phyloP scores from a whole-genome alignment of 2,888 invertebrate genomes.

The Agapostemon virescens region DNA sequence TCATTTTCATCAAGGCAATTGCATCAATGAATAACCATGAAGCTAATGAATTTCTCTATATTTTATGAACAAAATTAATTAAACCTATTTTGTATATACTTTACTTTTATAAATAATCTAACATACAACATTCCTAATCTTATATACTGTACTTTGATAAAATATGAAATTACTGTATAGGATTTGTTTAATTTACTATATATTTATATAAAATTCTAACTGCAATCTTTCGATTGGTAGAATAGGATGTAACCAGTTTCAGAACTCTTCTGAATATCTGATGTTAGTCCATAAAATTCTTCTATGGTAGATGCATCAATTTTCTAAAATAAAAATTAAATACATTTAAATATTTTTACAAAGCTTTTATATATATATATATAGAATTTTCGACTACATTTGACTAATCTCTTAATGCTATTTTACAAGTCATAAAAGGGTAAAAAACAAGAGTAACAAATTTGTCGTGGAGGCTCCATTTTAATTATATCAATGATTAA shows the following conservation, averaged over 20 bases:
- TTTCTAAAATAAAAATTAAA: constrained; percentile 86
- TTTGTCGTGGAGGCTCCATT: not conserved
- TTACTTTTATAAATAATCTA: constrained; percentile 58
- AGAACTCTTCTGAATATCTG: constrained; percentile 99
- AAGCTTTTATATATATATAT: constrained; percentile 69
- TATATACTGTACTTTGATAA: constrained; percentile 61
- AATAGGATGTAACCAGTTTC: constrained; percentile 99
- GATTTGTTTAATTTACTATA: constrained; percentile 59
- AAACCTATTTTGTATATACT: constrained; percentile 44
- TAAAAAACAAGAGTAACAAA: not conserved
- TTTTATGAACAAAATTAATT: constrained; percentile 44
- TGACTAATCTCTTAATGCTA: not conserved
- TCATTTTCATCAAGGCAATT: constrained; percentile 30
- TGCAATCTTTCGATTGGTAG: constrained; percentile 95
- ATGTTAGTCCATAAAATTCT: constrained; percentile 99
- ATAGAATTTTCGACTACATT: not conserved
- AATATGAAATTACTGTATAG: constrained; percentile 67
- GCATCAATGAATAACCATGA: constrained; percentile 33
- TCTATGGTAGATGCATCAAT: constrained; percentile 99
- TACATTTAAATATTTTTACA: constrained; percentile 5
- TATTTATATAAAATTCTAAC: constrained; percentile 72
- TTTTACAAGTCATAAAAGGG: not conserved
- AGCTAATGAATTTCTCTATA: constrained; percentile 44
- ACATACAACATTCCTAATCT: constrained; percentile 62
- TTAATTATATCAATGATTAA: not conserved